Base-by-base conservation (phyloP, 2,113 vertebrate genomes). In the Oceanites oceanicus region DNA sequence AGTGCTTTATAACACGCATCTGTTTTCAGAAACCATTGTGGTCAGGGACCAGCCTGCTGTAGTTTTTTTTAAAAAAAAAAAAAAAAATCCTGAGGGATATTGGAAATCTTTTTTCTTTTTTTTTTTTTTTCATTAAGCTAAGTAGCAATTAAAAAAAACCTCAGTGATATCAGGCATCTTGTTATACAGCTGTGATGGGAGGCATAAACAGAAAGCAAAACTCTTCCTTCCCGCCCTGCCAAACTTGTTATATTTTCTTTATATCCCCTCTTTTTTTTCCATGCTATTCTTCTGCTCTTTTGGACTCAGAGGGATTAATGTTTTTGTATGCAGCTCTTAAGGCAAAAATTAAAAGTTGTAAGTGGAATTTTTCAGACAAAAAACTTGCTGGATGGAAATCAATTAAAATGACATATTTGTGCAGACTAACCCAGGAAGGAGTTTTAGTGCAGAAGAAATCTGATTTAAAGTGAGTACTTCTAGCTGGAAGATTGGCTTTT, bases 1-100 rank as follows among this genome's bases (percentile, higher is more conserved):
- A 99, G 99, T 98, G 81, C 85, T 89, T 29, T 56, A 49, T 56
- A 59, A 50, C 26, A 13, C 7, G 6, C 29, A 8, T 66, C 26
- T 75, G 14, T 91, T 59, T 83, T 15, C 75, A 50, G 79, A 80
- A 62, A 32, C 63, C 40, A 3, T 53, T 71, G 11, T 78, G 74
- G 68, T 86, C 47, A 22, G 45, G 63, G 42, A 25, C n/a, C 34
- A 47, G n/a, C 49, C 45, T 62, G 55, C 52, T 73, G 22, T 15
- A 49, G n/a, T n/a, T n/a, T n/a, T n/a, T n/a, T n/a, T n/a, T n/a
- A n/a, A 6, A 42, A 49, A 36, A 50, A 38, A 5, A 7, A 61
- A 36, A 16, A 49, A 19, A 23, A 70, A 27, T 53, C 29, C 11
- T 45, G 21, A 45, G 21, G 25, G 36, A 62, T 63, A 25, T n/a